phyloP scores from a whole-genome alignment of 2,113 vertebrate species.

The Puffinus mauretanicus region DNA sequence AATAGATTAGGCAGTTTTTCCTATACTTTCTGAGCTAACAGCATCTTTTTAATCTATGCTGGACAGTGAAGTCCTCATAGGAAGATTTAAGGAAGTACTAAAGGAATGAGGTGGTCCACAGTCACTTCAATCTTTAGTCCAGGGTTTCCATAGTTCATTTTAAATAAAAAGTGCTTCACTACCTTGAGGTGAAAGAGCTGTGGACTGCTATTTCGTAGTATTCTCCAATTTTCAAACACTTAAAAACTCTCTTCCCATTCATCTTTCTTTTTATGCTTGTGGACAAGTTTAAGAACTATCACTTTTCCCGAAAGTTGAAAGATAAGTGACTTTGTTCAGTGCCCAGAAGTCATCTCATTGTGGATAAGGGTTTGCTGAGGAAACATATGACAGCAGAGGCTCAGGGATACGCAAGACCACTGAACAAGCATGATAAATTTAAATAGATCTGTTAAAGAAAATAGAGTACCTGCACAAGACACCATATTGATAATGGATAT shows the following conservation, averaged over 20 bases:
- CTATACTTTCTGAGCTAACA: not conserved
- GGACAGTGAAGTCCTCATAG: not conserved
- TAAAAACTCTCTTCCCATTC: not conserved
- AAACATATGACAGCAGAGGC: not conserved
- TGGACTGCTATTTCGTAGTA: not conserved
- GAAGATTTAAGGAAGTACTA: not conserved
- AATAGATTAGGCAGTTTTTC: conserved; percentile 45
- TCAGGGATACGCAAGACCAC: not conserved
- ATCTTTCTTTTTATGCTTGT: not conserved
- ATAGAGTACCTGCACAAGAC: not conserved
- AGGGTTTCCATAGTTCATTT: not conserved
- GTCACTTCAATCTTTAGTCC: not conserved
- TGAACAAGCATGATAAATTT: not conserved
- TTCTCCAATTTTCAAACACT: not conserved
- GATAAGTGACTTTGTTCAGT: not conserved
- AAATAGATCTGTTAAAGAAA: not conserved
- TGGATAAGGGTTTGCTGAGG: not conserved
- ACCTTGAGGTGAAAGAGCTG: conserved; percentile 16
- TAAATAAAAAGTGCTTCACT: conserved; percentile 14
- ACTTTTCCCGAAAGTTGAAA: not conserved
- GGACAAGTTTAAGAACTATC: not conserved
- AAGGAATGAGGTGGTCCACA: not conserved
- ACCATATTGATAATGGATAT: not conserved
- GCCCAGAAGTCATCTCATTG: not conserved
- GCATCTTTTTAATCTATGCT: not conserved